A percentile compares a stretch with the other conserved stretches of the same genome.
These are phyloP conservation scores for Drosophila azteca DNA, from an alignment of 1,140 invertebrate genomes.

Conservation along the genomic window DNA sequence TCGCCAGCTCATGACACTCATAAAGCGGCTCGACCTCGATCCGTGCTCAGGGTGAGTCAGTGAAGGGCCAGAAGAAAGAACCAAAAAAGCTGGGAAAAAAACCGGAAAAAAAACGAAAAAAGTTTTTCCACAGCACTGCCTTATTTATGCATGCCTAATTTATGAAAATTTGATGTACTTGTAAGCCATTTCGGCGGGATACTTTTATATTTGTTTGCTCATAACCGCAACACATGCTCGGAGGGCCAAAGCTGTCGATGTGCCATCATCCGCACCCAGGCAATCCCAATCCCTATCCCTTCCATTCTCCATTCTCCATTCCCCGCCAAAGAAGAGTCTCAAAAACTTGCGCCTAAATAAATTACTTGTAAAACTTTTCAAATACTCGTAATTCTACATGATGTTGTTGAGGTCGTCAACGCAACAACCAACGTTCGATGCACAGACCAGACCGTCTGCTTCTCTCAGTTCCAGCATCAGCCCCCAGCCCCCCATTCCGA, in stretches of 20 bases:
- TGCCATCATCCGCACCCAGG: conserved; percentile 20
- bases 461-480: not conserved
- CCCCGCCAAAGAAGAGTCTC: conserved; percentile 44
- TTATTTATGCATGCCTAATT: conserved; percentile 82
- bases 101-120: conserved; percentile 53
- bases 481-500: not conserved
- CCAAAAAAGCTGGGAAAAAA: too few species aligned
- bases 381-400: conserved; percentile 82
- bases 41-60: not conserved
- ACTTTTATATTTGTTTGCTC: conserved; percentile 81
- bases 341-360: conserved; percentile 81
- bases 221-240: conserved; percentile 77
- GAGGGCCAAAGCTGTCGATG: conserved; percentile 36
- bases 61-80: conserved; percentile 4
- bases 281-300: conserved; percentile 14
- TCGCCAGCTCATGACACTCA: conserved; percentile 75
- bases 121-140: conserved; percentile 54
- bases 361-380: conserved; percentile 82
- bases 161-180: conserved; percentile 83
- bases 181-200: conserved; percentile 79
- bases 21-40: conserved; percentile 23
- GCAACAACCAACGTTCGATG: conserved; percentile 57
- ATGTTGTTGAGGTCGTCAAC: conserved; percentile 81
- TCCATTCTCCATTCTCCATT: conserved; percentile 16
- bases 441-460: conserved; percentile 28